These are phyloP conservation scores for Drosophila ohnishii DNA, from an alignment of 1,140 invertebrate genomes.

Conservation along the genomic window DNA sequence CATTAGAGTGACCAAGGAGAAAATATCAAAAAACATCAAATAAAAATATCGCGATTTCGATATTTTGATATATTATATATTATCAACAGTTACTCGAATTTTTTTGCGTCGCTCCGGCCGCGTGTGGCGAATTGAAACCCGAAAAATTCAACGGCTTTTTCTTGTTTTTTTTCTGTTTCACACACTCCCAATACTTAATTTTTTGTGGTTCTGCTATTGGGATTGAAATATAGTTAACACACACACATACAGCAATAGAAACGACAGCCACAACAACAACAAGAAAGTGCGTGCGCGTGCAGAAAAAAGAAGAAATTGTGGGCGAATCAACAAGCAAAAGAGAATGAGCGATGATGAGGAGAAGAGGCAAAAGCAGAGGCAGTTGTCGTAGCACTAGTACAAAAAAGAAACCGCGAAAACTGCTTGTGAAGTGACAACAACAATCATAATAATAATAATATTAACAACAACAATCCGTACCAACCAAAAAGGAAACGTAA, in stretches of 20 bases:
- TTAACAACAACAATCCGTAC: constrained; percentile 19
- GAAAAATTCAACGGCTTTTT: constrained; percentile 25
- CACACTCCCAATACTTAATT: neutral
- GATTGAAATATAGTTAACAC: constrained; percentile 16
- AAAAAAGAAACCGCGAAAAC: constrained; percentile 59
- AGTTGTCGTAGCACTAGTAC: constrained; percentile 48
- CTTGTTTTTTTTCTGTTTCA: constrained; percentile 40
- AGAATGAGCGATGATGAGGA: constrained; percentile 60
- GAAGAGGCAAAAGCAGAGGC: constrained; percentile 52
- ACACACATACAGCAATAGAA: constrained; percentile 11
- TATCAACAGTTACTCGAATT: constrained; percentile 1
- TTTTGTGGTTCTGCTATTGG: constrained; percentile 17
- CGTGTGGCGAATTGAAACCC: constrained; percentile 17
- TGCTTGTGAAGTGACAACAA: constrained; percentile 63
- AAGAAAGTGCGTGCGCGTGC: constrained; percentile 40
- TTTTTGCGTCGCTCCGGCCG: constrained; percentile 19
- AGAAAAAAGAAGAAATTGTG: constrained; percentile 33
- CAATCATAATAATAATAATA: constrained; percentile 18
- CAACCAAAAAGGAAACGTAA: constrained; percentile 30
- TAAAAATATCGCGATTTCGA: no score
- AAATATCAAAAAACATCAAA: no score
- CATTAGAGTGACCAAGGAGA: no score
- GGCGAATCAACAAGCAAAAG: constrained; percentile 56
- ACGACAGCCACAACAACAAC: constrained; percentile 24
- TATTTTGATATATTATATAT: no score